Evolutionary conservation across 2,888 invertebrate species (phyloP).

Genomic region (Chymomyza caudatula): DNA sequence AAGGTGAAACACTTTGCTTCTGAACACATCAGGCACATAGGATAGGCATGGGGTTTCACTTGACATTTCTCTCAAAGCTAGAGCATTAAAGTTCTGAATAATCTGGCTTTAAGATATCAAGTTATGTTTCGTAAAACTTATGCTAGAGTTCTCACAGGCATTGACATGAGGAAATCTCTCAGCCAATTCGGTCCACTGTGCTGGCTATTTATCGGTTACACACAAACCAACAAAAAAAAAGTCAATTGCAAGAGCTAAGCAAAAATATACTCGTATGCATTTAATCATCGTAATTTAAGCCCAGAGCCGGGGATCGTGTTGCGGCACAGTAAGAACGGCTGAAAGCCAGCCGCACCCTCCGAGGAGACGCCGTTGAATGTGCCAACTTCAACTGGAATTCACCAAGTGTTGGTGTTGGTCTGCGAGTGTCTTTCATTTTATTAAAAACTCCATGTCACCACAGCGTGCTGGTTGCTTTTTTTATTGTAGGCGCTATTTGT

Average conservation of each 20-base stretch:
- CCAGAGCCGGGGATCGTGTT: slow-evolving; percentile 59
- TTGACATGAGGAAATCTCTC: no score
- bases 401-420: slow-evolving; percentile 3
- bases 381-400: slow-evolving; percentile 29
- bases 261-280: slow-evolving; percentile 70
- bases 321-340: slow-evolving; percentile 55
- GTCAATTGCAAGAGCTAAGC: slow-evolving; percentile 36
- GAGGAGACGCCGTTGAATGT: slow-evolving; percentile 28
- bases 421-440: slow-evolving; percentile 4
- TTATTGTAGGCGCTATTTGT: slow-evolving; percentile 46
- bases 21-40: no score
- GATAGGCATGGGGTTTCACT: no score
- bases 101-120: no score
- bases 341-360: slow-evolving; percentile 41
- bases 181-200: slow-evolving; percentile 45
- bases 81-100: no score
- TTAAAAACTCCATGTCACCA: slow-evolving; percentile 65
- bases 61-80: not conserved
- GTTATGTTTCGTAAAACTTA: no score
- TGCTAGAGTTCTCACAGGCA: no score
- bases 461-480: slow-evolving; percentile 34
- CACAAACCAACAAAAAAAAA: slow-evolving; percentile 24
- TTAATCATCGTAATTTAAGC: slow-evolving; percentile 73
- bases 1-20: no score
- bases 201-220: slow-evolving; percentile 44